A percentile compares a stretch with the other conserved stretches of the same genome.
phyloP scores from a whole-genome alignment of 2,113 vertebrate species.

The Scomber japonicus region DNA sequence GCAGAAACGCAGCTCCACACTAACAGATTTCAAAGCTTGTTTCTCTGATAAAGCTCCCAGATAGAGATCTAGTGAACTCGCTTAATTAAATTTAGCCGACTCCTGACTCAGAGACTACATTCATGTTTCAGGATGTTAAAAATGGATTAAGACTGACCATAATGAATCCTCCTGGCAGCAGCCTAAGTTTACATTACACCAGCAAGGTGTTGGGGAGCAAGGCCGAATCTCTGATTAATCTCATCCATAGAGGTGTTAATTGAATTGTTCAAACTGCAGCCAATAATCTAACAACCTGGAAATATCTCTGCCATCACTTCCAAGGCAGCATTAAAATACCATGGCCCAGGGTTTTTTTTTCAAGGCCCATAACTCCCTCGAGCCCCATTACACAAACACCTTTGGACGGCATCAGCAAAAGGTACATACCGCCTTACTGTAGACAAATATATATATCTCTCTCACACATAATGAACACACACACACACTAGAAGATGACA shows the following conservation, averaged over 20 bases:
- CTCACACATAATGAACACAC: no score
- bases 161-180: slow-evolving; percentile 53
- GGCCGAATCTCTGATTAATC: slow-evolving; percentile 51
- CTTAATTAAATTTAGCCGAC: slow-evolving; percentile 65
- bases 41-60: slow-evolving; percentile 48
- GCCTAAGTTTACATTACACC: slow-evolving; percentile 38
- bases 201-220: slow-evolving; percentile 8
- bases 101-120: slow-evolving; percentile 53
- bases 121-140: slow-evolving; percentile 59
- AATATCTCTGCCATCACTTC: slow-evolving; percentile 26
- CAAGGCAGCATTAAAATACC: no score
- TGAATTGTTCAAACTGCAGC: slow-evolving; percentile 66
- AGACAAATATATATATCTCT: no score
- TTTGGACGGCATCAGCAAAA: no score
- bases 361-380: no score
- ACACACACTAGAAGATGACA: no score
- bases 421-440: no score
- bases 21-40: slow-evolving; percentile 20
- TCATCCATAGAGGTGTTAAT: slow-evolving; percentile 56
- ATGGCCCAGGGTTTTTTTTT: no score
- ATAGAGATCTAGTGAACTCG: slow-evolving; percentile 54
- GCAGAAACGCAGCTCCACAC: slow-evolving; percentile 33
- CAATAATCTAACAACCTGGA: slow-evolving; percentile 58
- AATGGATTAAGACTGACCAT: slow-evolving; percentile 66
- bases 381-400: no score